Base-by-base conservation (phyloP, 2,113 vertebrate species). In the Grantiella picta region DNA sequence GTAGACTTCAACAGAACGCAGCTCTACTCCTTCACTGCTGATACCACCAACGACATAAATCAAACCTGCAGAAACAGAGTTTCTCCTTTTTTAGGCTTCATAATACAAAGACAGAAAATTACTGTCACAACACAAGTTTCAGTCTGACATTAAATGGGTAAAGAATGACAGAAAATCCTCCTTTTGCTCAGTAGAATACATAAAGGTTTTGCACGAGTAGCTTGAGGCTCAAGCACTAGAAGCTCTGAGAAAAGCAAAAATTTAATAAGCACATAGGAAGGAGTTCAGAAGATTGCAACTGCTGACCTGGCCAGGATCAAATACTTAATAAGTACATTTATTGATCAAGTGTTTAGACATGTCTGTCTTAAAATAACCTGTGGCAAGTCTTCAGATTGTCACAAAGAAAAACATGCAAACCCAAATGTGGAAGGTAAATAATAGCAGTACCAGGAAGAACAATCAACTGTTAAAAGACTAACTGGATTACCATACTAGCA, bases 21-120 rank as follows among this genome's bases (percentile, higher is more conserved):
- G 98, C 96, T 99, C 99, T 93, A 98, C 97, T 79, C 99, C 99
- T 96, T 99, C 99, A 36, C 98, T 98, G 80, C 98, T 98, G 97
- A 99, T 99, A 50, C 99, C 99, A 25, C 99, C 99, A 45, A 99
- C 96, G 69, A 99, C 98, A 25, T 99, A 99, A 94, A 99, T 99
- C 91, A 99, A 98, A 83, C 99, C 99, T 99, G 96, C 15, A 87
- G 84, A 95, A 61, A 89, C 25, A 72, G 15, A 87, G 65, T 33
- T 93, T 78, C 59, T 94, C 61, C 61, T 47, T 61, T 93, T 9
- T 96, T 68, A 93, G 33, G 29, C 50, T 70, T 81, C 56, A 36
- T n/a, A 75, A 65, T 18, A 21, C 15, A 70, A n/a, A 71, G 31
- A 59, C 28, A 50, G 27, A 73, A 90, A 65, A 66, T 20, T 11